These are phyloP conservation scores for Chrysolina americana DNA, from an alignment of 2,888 invertebrate genomes.

Conservation along the genomic window DNA sequence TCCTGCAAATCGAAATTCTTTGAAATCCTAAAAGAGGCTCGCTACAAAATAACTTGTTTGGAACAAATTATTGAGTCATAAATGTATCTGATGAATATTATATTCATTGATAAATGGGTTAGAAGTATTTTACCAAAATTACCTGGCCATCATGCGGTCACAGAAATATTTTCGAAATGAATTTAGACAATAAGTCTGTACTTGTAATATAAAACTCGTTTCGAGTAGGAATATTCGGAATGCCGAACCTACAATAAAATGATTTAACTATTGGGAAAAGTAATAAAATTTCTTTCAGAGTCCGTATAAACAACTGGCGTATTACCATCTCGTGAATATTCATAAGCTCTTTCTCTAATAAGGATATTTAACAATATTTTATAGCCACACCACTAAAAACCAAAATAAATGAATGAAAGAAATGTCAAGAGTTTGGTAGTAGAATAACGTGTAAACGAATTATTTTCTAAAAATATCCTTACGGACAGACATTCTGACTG, in stretches of 20 bases:
- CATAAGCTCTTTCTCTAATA: constrained; percentile 18
- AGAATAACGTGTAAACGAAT: not conserved
- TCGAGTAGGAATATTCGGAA: not conserved
- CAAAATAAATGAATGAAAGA: constrained; percentile 4
- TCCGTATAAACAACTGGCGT: constrained; percentile 35
- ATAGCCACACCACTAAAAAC: not conserved
- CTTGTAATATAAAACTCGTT: constrained; percentile 4
- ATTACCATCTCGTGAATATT: constrained; percentile 26
- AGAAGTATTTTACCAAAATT: not conserved
- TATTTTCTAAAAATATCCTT: not conserved
- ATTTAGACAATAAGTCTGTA: constrained; percentile 2
- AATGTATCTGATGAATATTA: no score
- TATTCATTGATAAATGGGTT: no score
- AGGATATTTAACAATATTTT: constrained; percentile 21
- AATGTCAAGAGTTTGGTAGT: not conserved
- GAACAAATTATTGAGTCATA: no score
- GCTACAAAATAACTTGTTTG: no score
- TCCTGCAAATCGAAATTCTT: no score
- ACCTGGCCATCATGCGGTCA: not conserved
- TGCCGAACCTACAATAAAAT: constrained; percentile 34
- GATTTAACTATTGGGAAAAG: constrained; percentile 39
- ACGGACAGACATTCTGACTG: not conserved
- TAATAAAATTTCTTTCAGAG: constrained; percentile 35
- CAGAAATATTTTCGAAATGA: not conserved
- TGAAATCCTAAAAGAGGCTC: no score